phyloP scores from a whole-genome alignment of 2,113 vertebrate species.

The Pitta sordida region DNA sequence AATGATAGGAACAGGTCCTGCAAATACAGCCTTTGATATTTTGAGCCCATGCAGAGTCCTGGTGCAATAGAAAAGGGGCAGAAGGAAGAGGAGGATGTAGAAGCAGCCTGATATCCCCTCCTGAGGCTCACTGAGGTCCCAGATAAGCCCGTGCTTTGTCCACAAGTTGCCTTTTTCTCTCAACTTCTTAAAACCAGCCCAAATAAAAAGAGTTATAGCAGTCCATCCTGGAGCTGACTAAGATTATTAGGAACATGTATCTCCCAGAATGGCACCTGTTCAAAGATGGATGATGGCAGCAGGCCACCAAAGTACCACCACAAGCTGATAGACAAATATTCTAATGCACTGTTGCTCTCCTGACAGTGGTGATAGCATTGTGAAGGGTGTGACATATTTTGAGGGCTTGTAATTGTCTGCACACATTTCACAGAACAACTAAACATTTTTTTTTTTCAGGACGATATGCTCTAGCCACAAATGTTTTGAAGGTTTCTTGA shows the following conservation, averaged over 20 bases:
- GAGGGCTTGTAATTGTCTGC: conserved; percentile 49
- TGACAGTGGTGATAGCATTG: conserved; percentile 40
- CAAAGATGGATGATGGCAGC: conserved; percentile 27
- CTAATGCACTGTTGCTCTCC: conserved; percentile 38
- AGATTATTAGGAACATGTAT: not conserved
- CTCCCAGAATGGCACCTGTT: not conserved
- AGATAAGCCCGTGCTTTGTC: not conserved
- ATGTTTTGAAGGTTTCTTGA: conserved; percentile 60
- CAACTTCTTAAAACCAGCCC: not conserved
- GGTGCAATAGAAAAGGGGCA: not conserved
- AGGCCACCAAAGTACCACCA: conserved; percentile 6
- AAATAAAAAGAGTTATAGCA: not conserved
- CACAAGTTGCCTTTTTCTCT: not conserved
- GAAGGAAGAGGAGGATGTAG: not conserved
- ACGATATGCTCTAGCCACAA: conserved; percentile 29
- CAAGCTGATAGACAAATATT: conserved; percentile 57
- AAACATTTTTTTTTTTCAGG: not conserved
- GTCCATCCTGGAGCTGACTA: not conserved
- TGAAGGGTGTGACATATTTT: conserved; percentile 45
- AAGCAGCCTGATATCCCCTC: not conserved
- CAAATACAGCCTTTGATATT: not conserved
- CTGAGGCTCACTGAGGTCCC: not conserved
- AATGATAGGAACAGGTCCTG: not conserved
- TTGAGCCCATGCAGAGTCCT: not conserved
- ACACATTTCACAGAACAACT: conserved; percentile 36